Percentiles rank a stretch among this genome's conserved stretches.
Conservation (phyloP, 2,888 invertebrate genomes). For the Eretmocerus hayati region DNA sequence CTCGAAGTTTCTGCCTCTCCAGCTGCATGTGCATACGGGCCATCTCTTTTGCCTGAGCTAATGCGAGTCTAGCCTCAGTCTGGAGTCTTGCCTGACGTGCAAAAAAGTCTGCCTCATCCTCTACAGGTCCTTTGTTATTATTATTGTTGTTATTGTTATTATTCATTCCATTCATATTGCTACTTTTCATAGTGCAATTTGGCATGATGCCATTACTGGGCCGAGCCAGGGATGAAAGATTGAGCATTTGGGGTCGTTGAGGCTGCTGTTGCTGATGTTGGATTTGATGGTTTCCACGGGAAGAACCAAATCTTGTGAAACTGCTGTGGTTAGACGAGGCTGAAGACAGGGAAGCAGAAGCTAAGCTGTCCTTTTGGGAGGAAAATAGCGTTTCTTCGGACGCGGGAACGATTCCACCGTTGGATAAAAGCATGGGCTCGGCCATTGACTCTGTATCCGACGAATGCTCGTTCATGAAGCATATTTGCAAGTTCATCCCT, state of each 20-base stretch:
- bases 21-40: slow-evolving; percentile 88
- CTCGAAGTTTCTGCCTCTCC: slow-evolving; percentile 62
- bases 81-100: slow-evolving; percentile 74
- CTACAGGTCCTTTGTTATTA: slow-evolving; percentile 14
- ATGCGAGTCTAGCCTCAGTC: slow-evolving; percentile 79
- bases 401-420: background rate
- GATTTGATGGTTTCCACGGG: slow-evolving; percentile 20
- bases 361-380: background rate
- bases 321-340: slow-evolving; percentile 7
- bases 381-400: slow-evolving; percentile 5
- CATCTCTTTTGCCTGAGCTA: slow-evolving; percentile 86
- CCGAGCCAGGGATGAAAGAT: slow-evolving; percentile 25
- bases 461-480: slow-evolving; percentile 90
- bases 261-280: slow-evolving; percentile 18
- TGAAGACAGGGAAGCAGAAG: background rate
- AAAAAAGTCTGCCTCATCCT: slow-evolving; percentile 71
- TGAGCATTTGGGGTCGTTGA: slow-evolving; percentile 35
- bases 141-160: background rate
- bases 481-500: slow-evolving; percentile 92
- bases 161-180: too few species aligned
- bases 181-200: too few species aligned
- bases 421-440: slow-evolving; percentile 42
- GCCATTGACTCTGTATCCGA: slow-evolving; percentile 67
- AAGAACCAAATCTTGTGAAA: slow-evolving; percentile 27
- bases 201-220: too few species aligned